These are phyloP conservation scores for Nycticebus coucang DNA, from an alignment of 2,113 vertebrate species.

Conservation along the genomic window DNA sequence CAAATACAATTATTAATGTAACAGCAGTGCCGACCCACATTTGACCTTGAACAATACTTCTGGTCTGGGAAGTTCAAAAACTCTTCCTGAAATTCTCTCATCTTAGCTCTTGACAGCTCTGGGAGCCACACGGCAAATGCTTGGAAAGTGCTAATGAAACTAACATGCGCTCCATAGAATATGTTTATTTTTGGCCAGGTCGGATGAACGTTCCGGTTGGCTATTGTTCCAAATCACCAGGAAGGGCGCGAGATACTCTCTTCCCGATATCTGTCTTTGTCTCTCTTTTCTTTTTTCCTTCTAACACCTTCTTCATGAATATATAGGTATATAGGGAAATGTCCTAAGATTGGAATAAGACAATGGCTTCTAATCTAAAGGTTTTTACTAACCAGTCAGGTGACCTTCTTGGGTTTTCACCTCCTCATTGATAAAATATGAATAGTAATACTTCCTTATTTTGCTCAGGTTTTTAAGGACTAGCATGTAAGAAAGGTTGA, in stretches of 20 bases:
- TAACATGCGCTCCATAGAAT: background rate
- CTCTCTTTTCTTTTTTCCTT: background rate
- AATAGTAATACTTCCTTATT: no score
- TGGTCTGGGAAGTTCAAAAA: background rate
- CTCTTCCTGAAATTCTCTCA: background rate
- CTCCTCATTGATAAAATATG: no score
- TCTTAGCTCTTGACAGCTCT: background rate
- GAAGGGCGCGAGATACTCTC: background rate
- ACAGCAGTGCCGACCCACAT: background rate
- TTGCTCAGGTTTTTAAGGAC: no score
- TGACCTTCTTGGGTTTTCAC: no score
- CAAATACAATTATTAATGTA: background rate
- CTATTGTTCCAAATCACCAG: background rate
- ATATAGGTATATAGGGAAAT: no score
- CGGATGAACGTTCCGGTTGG: background rate
- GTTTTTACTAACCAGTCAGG: no score
- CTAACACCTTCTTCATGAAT: background rate
- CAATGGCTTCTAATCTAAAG: no score
- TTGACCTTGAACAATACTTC: background rate
- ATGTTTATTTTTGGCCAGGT: background rate
- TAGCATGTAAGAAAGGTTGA: no score
- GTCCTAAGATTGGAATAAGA: background rate
- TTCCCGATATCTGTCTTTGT: background rate
- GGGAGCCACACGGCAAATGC: background rate
- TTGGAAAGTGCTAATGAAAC: background rate